Percentiles rank a stretch among this genome's conserved stretches.
These are phyloP conservation scores for Climacteris rufus DNA, from an alignment of 2,113 vertebrate genomes.

Conservation along the genomic window DNA sequence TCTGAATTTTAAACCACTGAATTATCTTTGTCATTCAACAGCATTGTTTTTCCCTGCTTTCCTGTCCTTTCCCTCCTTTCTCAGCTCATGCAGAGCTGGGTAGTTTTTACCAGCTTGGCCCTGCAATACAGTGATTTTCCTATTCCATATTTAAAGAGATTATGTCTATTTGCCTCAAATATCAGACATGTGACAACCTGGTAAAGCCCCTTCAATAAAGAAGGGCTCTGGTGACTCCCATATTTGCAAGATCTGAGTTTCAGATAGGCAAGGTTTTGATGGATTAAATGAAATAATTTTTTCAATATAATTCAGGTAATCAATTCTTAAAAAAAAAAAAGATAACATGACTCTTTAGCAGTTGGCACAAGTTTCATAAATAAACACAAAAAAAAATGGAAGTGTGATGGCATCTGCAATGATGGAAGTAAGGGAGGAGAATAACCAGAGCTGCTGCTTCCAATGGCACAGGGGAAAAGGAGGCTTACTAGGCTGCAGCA, in stretches of 20 bases:
- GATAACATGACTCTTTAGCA: not conserved
- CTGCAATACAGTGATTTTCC: not conserved
- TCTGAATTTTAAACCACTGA: not conserved
- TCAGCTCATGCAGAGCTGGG: not conserved
- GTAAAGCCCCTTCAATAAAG: not conserved
- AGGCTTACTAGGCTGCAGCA: not conserved
- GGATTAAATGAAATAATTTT: not conserved
- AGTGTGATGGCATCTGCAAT: not conserved
- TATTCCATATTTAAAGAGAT: not conserved
- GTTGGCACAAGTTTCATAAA: not conserved
- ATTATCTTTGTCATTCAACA: not conserved
- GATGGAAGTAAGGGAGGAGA: not conserved
- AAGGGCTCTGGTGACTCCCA: not conserved
- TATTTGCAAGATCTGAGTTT: not conserved
- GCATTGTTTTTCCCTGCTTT: not conserved
- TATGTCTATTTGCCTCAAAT: not conserved
- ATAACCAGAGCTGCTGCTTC: not conserved
- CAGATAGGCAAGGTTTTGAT: not conserved
- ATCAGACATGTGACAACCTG: not conserved
- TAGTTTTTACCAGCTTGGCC: not conserved
- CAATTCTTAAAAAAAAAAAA: not conserved
- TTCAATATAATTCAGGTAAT: not conserved
- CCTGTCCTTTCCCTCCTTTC: not conserved
- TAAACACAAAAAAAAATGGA: not conserved
- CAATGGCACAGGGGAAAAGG: not conserved